Conservation (phyloP, 1,140 invertebrate genomes). For the Tyrophagus putrescentiae region DNA sequence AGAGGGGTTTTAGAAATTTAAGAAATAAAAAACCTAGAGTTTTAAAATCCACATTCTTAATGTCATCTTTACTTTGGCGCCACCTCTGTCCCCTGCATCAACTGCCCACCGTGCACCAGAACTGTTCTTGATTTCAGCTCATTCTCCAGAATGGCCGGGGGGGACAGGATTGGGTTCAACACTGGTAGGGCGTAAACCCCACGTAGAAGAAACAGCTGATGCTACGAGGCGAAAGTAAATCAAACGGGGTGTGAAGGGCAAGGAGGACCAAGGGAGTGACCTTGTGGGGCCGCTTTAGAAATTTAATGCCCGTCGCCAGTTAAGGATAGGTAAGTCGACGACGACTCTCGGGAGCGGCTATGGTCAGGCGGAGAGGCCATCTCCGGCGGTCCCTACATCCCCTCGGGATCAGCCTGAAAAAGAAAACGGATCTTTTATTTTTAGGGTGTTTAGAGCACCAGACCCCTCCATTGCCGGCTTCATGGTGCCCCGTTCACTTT, state of each 20-base stretch:
- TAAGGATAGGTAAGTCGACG: conserved; percentile 33
- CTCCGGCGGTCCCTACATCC: conserved; percentile 49
- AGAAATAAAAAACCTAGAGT: neutral
- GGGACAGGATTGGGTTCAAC: conserved; percentile 29
- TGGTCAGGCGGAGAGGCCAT: conserved; percentile 35
- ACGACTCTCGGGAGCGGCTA: conserved; percentile 33
- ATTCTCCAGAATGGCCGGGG: conserved; percentile 29
- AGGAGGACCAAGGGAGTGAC: conserved; percentile 35
- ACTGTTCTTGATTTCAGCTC: conserved; percentile 35
- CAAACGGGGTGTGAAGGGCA: conserved; percentile 36
- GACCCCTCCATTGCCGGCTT: conserved; percentile 42
- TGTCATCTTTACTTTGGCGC: conserved; percentile 23
- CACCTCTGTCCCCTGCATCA: conserved; percentile 36
- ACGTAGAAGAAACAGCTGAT: conserved; percentile 35
- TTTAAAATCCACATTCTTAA: neutral
- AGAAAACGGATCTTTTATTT: conserved; percentile 40
- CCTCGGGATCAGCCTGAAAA: conserved; percentile 49
- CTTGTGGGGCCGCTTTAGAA: conserved; percentile 55
- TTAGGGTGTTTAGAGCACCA: conserved; percentile 55
- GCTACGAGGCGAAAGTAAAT: conserved; percentile 36
- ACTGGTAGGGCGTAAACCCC: conserved; percentile 35
- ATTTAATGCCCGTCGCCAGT: conserved; percentile 32
- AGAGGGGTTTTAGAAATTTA: conserved; percentile 28
- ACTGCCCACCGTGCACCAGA: conserved; percentile 39
- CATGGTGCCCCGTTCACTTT: conserved; percentile 52